These are phyloP conservation scores for Casuarius casuarius DNA, from an alignment of 2,113 vertebrate genomes.

Conservation along the genomic window DNA sequence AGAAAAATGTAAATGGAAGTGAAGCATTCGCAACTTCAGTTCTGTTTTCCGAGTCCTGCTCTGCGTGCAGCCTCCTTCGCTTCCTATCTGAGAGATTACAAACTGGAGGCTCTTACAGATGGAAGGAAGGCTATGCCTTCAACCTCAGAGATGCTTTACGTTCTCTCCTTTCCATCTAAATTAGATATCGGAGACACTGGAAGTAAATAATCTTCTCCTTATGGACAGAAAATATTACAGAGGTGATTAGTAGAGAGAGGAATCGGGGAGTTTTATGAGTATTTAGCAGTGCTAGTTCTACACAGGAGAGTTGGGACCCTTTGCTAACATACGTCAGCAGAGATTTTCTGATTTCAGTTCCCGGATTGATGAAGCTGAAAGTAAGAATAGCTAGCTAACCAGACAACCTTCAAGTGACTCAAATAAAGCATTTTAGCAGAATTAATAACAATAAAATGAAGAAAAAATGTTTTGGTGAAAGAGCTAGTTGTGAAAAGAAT, in stretches of 20 bases:
- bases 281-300: neutral
- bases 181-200: neutral
- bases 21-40: neutral
- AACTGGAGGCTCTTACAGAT: neutral
- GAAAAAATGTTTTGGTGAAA: neutral
- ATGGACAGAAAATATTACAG: neutral
- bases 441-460: neutral
- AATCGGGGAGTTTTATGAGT: neutral
- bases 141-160: neutral
- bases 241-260: neutral
- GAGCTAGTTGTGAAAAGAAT: neutral
- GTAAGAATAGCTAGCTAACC: neutral
- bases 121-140: neutral
- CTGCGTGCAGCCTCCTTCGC: neutral
- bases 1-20: neutral
- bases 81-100: neutral
- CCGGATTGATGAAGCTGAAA: neutral
- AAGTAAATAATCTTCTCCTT: neutral
- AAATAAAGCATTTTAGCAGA: neutral
- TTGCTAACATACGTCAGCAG: neutral
- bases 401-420: neutral
- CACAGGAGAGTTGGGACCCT: neutral
- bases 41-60: neutral
- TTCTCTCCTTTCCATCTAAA: neutral
- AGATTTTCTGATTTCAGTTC: neutral